These are phyloP conservation scores for Diaphora mendica DNA, from an alignment of 2,888 invertebrate species.

Conservation along the genomic window DNA sequence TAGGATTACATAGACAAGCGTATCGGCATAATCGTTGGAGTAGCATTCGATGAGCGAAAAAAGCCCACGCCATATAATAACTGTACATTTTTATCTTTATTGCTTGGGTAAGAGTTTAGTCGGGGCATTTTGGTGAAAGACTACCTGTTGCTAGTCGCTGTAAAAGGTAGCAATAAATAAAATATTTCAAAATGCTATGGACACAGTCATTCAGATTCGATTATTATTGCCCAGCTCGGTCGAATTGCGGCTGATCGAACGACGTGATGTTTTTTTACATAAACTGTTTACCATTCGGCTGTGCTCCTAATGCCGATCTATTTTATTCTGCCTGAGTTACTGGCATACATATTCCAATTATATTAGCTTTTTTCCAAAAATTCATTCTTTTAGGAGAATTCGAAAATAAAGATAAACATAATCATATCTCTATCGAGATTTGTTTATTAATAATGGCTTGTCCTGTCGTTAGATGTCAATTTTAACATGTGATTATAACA, in stretches of 20 bases:
- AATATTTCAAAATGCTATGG: no score
- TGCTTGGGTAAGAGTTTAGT: not conserved
- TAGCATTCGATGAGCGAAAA: not conserved
- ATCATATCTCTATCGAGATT: not conserved
- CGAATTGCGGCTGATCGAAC: no score
- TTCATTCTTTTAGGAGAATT: no score
- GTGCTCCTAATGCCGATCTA: not conserved
- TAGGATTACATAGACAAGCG: not conserved
- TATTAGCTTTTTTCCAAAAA: no score
- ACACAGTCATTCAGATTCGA: no score
- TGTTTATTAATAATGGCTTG: not conserved
- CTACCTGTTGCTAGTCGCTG: not conserved
- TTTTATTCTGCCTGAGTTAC: not conserved
- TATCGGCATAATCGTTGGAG: not conserved
- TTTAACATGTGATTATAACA: not conserved
- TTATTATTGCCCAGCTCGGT: no score
- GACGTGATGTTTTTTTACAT: no score
- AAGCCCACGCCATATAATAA: not conserved
- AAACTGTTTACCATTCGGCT: no score
- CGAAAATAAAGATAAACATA: no score
- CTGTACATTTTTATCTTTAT: not conserved
- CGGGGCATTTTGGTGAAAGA: not conserved
- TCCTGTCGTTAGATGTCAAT: not conserved
- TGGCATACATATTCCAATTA: no score
- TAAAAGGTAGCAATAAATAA: no score